Conservation (phyloP, 1,140 invertebrate species). For the Lineus longissimus region DNA sequence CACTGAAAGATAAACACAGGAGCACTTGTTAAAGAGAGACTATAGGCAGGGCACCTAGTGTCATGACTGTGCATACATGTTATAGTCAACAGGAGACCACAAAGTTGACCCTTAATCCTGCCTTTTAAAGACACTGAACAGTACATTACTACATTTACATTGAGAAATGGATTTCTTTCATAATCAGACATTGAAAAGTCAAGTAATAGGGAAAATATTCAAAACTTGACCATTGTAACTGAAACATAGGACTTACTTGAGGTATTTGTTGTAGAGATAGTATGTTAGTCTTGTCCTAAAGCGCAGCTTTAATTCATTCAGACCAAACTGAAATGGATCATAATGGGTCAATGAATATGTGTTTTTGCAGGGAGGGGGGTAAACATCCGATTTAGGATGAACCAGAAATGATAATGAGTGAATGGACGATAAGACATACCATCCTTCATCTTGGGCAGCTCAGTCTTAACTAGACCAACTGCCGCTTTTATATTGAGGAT, state of each 20-base stretch:
- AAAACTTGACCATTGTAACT: no score
- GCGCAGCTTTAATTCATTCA: slow-evolving; percentile 87
- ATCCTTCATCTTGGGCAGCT: no score
- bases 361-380: neutral
- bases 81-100: neutral
- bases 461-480: no score
- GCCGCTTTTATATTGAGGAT: no score
- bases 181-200: no score
- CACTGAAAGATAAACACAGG: slow-evolving; percentile 64
- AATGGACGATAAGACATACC: slow-evolving; percentile 11
- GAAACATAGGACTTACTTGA: slow-evolving; percentile 71
- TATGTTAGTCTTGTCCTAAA: slow-evolving; percentile 84
- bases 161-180: no score
- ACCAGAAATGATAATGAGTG: slow-evolving; percentile 19
- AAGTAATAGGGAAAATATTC: no score
- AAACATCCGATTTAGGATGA: neutral
- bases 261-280: slow-evolving; percentile 84
- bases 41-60: slow-evolving; percentile 4
- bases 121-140: no score
- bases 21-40: neutral
- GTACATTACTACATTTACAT: no score
- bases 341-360: slow-evolving; percentile 8
- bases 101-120: no score
- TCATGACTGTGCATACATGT: neutral
- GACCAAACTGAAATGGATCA: slow-evolving; percentile 67